Evolutionary conservation across 1,140 invertebrate species (phyloP).

Genomic region (Scaptomyza montana): DNA sequence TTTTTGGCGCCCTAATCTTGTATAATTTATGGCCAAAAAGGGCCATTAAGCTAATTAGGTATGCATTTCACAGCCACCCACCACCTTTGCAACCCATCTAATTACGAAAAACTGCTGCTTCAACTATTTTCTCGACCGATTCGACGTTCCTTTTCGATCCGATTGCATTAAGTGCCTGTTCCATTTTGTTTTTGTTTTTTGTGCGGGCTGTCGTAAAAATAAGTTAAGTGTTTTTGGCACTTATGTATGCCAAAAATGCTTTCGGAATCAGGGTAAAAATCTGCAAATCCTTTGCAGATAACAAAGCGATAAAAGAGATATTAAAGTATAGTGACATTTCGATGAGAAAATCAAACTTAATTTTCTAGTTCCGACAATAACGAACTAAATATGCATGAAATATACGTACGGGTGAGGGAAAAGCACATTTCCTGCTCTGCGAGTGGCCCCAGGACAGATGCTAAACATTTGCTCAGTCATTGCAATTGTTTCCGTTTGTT

Average conservation of each 20-base stretch:
- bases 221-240: slow-evolving; percentile 16
- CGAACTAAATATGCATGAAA: slow-evolving; percentile 40
- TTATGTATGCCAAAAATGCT: slow-evolving; percentile 20
- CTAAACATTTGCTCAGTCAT: slow-evolving; percentile 76
- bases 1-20: slow-evolving; percentile 67
- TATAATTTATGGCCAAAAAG: slow-evolving; percentile 65
- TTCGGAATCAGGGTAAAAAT: neutral
- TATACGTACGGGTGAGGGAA: neutral
- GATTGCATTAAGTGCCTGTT: slow-evolving; percentile 31
- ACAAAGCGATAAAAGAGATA: neutral
- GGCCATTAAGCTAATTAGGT: slow-evolving; percentile 74
- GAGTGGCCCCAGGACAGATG: slow-evolving; percentile 55
- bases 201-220: slow-evolving; percentile 13
- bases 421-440: slow-evolving; percentile 12
- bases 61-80: slow-evolving; percentile 58
- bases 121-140: slow-evolving; percentile 25
- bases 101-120: slow-evolving; percentile 15
- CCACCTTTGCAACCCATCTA: too few relatives aligned
- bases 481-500: slow-evolving; percentile 74
- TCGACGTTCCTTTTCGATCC: slow-evolving; percentile 12
- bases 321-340: slow-evolving; percentile 4
- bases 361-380: slow-evolving; percentile 36
- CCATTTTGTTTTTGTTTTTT: neutral
- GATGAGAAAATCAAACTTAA: slow-evolving; percentile 42
- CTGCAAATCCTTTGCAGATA: slow-evolving; percentile 2